These are phyloP conservation scores for Halocynthia roretzi DNA, from an alignment of 23 tunicate genomes.

Conservation along the genomic window DNA sequence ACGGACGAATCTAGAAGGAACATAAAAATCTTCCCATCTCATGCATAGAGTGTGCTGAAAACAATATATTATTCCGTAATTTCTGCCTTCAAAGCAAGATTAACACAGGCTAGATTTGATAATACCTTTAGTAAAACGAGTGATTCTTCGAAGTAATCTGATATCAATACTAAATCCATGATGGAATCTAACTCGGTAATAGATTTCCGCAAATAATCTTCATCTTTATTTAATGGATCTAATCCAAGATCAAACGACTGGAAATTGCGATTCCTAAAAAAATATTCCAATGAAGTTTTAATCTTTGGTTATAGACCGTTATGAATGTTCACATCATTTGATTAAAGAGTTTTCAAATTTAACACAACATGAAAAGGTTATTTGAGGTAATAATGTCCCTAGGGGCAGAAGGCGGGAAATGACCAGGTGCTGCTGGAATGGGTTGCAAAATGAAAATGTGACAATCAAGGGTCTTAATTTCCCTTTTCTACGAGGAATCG, in stretches of 20 bases:
- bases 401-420: too few relatives aligned
- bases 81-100: neutral
- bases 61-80: neutral
- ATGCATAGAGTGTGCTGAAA: neutral
- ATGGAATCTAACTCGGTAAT: constrained; percentile 24
- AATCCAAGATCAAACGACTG: constrained; percentile 47
- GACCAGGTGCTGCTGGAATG: too few relatives aligned
- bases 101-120: constrained; percentile 4
- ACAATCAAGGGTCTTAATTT: too few relatives aligned
- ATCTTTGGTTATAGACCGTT: too few relatives aligned
- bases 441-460: too few relatives aligned
- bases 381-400: neutral
- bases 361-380: neutral
- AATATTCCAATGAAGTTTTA: neutral
- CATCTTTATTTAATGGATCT: constrained; percentile 27
- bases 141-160: constrained; percentile 52
- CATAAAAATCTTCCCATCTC: too few relatives aligned
- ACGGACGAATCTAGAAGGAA: too few relatives aligned
- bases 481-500: too few relatives aligned
- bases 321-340: too few relatives aligned
- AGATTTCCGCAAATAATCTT: constrained; percentile 19
- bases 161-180: constrained; percentile 36
- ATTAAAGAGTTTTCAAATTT: neutral
- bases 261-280: neutral
- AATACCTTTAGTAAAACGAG: constrained; percentile 38